A percentile compares a stretch with the other conserved stretches of the same genome.
Evolutionary conservation across 1,140 invertebrate species (phyloP).

Genomic region (Drosophila bocki): DNA sequence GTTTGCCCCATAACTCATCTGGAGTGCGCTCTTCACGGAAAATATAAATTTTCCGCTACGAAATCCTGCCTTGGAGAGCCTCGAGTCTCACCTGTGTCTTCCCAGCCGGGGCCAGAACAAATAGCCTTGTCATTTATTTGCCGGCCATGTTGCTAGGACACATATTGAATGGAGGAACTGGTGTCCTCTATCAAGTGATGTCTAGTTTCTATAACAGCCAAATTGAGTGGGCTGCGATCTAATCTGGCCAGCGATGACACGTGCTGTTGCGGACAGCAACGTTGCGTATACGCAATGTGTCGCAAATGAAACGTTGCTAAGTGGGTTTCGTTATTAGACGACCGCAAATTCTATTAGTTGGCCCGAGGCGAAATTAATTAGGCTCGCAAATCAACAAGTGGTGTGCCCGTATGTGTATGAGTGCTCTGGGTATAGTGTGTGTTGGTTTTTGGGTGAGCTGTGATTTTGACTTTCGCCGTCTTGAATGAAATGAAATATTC

Average conservation of each 20-base stretch:
- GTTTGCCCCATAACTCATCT: constrained; percentile 47
- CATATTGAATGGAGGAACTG: constrained; percentile 53
- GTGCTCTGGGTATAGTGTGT: not conserved
- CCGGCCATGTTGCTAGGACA: constrained; percentile 67
- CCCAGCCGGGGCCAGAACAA: constrained; percentile 46
- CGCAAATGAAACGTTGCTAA: constrained; percentile 48
- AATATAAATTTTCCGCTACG: constrained; percentile 49
- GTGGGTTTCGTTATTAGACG: constrained; percentile 58
- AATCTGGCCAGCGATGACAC: constrained; percentile 44
- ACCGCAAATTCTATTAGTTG: constrained; percentile 56
- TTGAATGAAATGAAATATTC: constrained; percentile 35
- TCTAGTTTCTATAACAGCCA: constrained; percentile 67
- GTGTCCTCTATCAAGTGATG: constrained; percentile 44
- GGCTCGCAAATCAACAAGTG: constrained; percentile 73
- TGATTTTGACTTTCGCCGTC: constrained; percentile 48
- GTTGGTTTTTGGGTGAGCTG: constrained; percentile 11
- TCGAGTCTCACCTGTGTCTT: constrained; percentile 41
- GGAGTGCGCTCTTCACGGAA: constrained; percentile 38
- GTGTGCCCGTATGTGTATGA: not conserved
- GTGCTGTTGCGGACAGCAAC: constrained; percentile 22
- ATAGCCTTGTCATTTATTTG: constrained; percentile 67
- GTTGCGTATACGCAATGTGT: constrained; percentile 57
- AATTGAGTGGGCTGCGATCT: constrained; percentile 50
- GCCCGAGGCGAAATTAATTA: constrained; percentile 61
- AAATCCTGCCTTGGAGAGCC: constrained; percentile 36